phyloP scores from a whole-genome alignment of 1,140 invertebrate genomes.

The Zaprionus nigranus region DNA sequence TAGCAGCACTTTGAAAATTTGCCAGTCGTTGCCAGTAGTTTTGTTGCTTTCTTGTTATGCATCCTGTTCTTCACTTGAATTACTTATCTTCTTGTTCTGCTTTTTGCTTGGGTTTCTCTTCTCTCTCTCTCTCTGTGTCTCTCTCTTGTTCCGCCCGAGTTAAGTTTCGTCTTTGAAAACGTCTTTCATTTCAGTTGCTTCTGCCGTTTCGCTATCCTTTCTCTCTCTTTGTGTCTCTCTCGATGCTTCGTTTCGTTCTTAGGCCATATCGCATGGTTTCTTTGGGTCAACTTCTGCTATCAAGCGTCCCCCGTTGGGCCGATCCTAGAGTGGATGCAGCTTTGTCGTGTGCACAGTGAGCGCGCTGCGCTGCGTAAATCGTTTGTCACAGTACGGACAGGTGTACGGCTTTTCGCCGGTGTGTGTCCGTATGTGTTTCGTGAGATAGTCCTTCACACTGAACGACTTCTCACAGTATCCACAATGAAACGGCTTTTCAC shows the following conservation, averaged over 20 bases:
- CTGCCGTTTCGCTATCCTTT: constrained; percentile 30
- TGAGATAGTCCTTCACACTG: constrained; percentile 83
- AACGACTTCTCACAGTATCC: constrained; percentile 83
- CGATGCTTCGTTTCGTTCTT: constrained; percentile 33
- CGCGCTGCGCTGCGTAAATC: constrained; percentile 82
- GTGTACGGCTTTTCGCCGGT: constrained; percentile 83
- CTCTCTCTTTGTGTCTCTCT: constrained; percentile 1
- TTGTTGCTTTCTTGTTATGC: constrained; percentile 45
- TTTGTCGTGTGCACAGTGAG: constrained; percentile 82
- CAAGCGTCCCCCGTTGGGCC: constrained; percentile 69
- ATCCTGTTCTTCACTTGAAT: neutral
- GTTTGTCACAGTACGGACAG: constrained; percentile 83
- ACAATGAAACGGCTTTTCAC: constrained; percentile 83
- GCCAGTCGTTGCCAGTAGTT: constrained; percentile 76
- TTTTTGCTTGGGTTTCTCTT: constrained; percentile 5
- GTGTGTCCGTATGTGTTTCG: constrained; percentile 84
- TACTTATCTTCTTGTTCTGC: neutral
- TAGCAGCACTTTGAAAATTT: constrained; percentile 77
- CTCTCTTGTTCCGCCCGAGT: constrained; percentile 31
- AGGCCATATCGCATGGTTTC: constrained; percentile 36
- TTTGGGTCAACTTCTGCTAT: constrained; percentile 55
- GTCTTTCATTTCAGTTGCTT: constrained; percentile 72
- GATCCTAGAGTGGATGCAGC: constrained; percentile 84
- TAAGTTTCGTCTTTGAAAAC: constrained; percentile 72
- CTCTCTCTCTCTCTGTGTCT: neutral